Base-by-base conservation (phyloP, 2,113 vertebrate genomes). In the Bubo bubo region DNA sequence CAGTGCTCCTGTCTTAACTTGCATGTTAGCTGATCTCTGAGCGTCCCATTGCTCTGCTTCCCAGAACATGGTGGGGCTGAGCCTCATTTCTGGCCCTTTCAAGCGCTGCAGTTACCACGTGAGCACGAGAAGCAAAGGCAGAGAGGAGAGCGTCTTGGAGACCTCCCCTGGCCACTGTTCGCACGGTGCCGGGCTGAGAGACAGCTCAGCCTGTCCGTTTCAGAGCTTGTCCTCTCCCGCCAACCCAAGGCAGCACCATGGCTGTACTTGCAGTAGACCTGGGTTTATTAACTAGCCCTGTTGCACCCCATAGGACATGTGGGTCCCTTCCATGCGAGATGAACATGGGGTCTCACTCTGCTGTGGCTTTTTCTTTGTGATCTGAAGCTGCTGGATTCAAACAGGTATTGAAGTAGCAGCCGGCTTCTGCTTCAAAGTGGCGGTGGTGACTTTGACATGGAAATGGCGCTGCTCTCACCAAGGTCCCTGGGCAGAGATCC, bases 101-200 rank as follows among this genome's bases (percentile, higher is more conserved):
- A 8, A 79, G 19, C 79, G 82, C 43, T 55, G 75, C 14, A 11
- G 41, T 59, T 91, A 19, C 30, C 4, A 5, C 24, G 18, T 24
- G 28, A 50, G 27, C 0, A 1, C 12, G 35, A 77, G 90, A 52
- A 81, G 30, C 19, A 7, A 39, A 66, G n/a, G 63, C 63, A 73
- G 63, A 76, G 75, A 49, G 52, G 12, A 26, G 59, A 55, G 15
- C 1, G 1, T 30, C 59, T 47, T 43, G 59, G 55, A 68, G 43
- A 50, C 17, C 59, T 52, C 26, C 39, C 47, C n/a, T 53, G 37
- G 20, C 27, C 17, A 0, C n/a, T 39, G 62, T 20, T 67, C 3
- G 4, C 9, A 3, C 11, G 0, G 1, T 62, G 41, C 41, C 0
- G 0, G 22, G 10, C 9, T 18, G 45, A 45, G 73, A 41, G 17